Percentiles rank a stretch among this genome's conserved stretches.
These are phyloP conservation scores for Sebastes aleutianus DNA, from an alignment of 2,797 vertebrate species.

Conservation along the genomic window DNA sequence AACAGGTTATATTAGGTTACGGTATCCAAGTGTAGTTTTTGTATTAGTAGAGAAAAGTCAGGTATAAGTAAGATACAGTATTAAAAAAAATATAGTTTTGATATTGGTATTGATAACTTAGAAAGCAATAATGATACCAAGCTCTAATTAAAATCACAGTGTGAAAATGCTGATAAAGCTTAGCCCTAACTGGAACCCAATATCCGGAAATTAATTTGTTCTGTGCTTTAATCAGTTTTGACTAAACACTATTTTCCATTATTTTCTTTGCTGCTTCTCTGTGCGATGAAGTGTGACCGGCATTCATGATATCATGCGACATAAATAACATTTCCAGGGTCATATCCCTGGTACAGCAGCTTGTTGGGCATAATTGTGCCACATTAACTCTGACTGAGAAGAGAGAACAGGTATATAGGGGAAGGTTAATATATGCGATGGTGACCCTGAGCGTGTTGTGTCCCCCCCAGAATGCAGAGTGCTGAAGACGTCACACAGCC, in stretches of 20 bases:
- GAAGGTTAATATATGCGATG: conserved; percentile 17
- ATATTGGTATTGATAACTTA: neutral
- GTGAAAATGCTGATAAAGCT: neutral
- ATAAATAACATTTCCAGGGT: neutral
- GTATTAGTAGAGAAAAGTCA: too few relatives aligned
- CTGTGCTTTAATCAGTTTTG: neutral
- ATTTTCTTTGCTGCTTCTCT: neutral
- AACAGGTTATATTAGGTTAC: too few relatives aligned
- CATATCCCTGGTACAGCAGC: neutral
- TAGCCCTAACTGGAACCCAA: neutral
- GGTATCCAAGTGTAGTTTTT: too few relatives aligned
- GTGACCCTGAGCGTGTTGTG: conserved; percentile 33
- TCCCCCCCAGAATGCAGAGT: conserved; percentile 88
- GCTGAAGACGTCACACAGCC: conserved; percentile 88
- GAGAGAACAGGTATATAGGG: neutral
- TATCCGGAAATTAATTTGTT: neutral
- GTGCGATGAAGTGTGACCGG: neutral
- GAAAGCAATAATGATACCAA: neutral
- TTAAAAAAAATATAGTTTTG: neutral
- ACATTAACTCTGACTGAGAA: neutral
- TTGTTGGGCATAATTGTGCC: neutral
- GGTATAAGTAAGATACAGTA: too few relatives aligned
- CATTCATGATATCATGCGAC: neutral
- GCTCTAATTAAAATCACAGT: neutral
- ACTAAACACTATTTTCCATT: neutral